Percentiles rank a stretch among this genome's conserved stretches.
These are phyloP conservation scores for Antheraea pernyi DNA, from an alignment of 1,140 invertebrate genomes.

Conservation along the genomic window DNA sequence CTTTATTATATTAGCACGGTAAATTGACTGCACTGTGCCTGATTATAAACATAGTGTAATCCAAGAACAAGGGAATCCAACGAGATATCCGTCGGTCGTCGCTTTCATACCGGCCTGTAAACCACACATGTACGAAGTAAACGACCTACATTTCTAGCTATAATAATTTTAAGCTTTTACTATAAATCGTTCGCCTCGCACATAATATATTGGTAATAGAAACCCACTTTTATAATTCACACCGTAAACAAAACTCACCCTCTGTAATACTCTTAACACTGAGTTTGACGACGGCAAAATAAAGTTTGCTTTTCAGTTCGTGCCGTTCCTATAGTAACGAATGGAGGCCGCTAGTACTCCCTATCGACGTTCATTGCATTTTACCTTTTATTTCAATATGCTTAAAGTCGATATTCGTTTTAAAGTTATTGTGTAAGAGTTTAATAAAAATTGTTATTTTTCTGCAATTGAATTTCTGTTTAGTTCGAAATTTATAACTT, in stretches of 20 bases:
- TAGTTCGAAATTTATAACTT: slow-evolving; percentile 21
- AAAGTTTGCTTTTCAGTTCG: slow-evolving; percentile 36
- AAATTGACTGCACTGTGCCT: too few species aligned
- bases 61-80: too few species aligned
- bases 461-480: slow-evolving; percentile 33
- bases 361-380: slow-evolving; percentile 23
- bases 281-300: slow-evolving; percentile 17
- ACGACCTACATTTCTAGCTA: too few species aligned
- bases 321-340: slow-evolving; percentile 59
- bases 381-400: slow-evolving; percentile 13
- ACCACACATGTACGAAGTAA: too few species aligned
- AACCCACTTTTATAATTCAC: slow-evolving; percentile 27
- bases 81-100: too few species aligned
- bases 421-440: background rate
- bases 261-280: slow-evolving; percentile 13
- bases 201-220: slow-evolving; percentile 4
- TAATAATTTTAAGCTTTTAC: too few species aligned
- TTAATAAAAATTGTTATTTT: slow-evolving; percentile 16
- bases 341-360: slow-evolving; percentile 42
- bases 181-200: slow-evolving; percentile 33
- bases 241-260: slow-evolving; percentile 22
- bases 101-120: too few species aligned
- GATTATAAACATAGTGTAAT: too few species aligned
- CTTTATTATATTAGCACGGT: too few species aligned
- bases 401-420: slow-evolving; percentile 8